Conservation (phyloP, 2,797 vertebrate genomes). For the Okamejei kenojei region DNA sequence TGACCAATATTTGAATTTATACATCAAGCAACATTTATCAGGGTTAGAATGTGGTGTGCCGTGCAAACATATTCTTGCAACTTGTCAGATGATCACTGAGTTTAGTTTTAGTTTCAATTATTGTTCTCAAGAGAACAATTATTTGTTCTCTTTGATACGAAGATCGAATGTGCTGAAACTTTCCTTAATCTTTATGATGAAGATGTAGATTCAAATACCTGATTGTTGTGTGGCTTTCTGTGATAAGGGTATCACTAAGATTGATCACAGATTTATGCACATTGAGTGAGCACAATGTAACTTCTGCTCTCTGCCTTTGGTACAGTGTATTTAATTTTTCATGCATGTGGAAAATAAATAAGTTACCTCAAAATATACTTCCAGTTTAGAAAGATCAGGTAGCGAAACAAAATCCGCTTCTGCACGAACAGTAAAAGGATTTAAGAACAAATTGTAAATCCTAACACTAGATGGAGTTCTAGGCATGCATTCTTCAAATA, state of each 20-base stretch:
- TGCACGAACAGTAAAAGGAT: not conserved
- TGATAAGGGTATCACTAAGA: not conserved
- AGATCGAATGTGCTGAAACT: not conserved
- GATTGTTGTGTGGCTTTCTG: not conserved
- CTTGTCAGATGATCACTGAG: not conserved
- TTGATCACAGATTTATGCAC: not conserved
- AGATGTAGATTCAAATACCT: not conserved
- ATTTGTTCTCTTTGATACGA: not conserved
- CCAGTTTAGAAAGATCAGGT: not conserved
- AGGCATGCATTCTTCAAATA: not conserved
- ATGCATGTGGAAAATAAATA: not conserved
- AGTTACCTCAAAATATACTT: not conserved
- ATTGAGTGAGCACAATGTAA: not conserved
- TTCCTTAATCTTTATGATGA: not conserved
- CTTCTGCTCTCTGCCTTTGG: not conserved
- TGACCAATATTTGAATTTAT: not conserved
- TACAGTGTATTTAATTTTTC: no score
- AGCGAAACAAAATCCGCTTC: no score
- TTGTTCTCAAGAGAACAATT: no score
- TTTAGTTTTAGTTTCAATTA: not conserved
- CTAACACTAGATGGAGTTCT: constrained; percentile 26
- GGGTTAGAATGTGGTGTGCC: not conserved
- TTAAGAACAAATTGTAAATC: not conserved
- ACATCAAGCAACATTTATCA: not conserved
- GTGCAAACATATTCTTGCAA: not conserved